Percentiles rank a stretch among this genome's conserved stretches.
phyloP scores from a whole-genome alignment of 2,797 vertebrate species.

The Jordanella pulchra region DNA sequence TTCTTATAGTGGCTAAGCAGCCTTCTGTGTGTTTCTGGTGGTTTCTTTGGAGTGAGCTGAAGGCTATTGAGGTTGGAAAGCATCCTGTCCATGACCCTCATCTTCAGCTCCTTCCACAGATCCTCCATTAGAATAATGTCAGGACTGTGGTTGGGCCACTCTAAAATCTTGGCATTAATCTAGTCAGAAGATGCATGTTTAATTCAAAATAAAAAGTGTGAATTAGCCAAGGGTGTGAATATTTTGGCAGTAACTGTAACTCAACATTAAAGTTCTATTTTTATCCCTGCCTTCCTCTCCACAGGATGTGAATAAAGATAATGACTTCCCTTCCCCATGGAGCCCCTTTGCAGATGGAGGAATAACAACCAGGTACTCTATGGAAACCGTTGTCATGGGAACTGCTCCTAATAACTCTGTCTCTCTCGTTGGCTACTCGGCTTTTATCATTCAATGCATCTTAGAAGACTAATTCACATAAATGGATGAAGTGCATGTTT shows the following conservation, averaged over 20 bases:
- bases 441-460: slow-evolving; percentile 10
- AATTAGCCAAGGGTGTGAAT: background rate
- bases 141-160: background rate
- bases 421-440: slow-evolving; percentile 4
- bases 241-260: background rate
- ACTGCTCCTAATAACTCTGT: slow-evolving; percentile 43
- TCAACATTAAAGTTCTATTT: slow-evolving; percentile 18
- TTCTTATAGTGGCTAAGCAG: background rate
- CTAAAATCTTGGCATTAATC: background rate
- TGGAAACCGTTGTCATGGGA: slow-evolving; percentile 64
- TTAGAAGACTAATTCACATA: slow-evolving; percentile 14
- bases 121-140: too few species aligned
- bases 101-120: too few species aligned
- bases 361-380: slow-evolving; percentile 85
- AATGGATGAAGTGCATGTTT: background rate
- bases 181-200: background rate
- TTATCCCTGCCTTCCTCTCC: slow-evolving; percentile 49
- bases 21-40: background rate
- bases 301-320: slow-evolving; percentile 88
- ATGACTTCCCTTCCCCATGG: slow-evolving; percentile 91
- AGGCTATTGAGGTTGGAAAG: too few species aligned
- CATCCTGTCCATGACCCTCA: too few species aligned
- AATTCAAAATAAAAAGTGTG: background rate
- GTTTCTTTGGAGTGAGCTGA: too few species aligned
- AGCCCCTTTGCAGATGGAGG: slow-evolving; percentile 89